phyloP scores from a whole-genome alignment of 2,113 vertebrate genomes.

The Mirza zaza region DNA sequence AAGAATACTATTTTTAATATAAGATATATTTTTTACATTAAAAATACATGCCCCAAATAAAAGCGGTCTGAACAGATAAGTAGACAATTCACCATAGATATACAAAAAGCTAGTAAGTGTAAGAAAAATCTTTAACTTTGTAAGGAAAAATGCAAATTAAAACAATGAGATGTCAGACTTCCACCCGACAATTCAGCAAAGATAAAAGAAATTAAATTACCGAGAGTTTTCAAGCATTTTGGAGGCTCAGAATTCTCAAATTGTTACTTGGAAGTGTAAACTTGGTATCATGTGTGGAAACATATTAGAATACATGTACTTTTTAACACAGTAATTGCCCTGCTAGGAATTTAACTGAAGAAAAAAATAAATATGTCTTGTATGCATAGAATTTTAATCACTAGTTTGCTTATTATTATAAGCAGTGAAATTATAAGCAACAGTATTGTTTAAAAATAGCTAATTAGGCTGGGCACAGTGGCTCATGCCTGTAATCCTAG shows the following conservation, averaged over 20 bases:
- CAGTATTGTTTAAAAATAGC: not conserved
- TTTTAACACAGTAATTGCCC: not conserved
- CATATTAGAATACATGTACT: not conserved
- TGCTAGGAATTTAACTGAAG: not conserved
- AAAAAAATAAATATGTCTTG: not conserved
- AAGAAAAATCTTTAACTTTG: not conserved
- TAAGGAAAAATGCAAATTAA: constrained; percentile 28
- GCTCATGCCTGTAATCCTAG: too few relatives aligned
- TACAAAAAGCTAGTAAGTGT: not conserved
- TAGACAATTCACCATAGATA: not conserved
- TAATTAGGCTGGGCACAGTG: not conserved
- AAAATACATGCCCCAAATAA: not conserved
- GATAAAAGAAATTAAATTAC: constrained; percentile 15
- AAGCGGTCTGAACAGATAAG: not conserved
- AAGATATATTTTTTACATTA: not conserved
- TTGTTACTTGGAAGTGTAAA: not conserved
- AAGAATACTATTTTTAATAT: not conserved
- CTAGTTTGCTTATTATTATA: constrained; percentile 8
- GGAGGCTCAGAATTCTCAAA: not conserved
- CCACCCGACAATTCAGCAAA: not conserved
- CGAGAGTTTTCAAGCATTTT: not conserved
- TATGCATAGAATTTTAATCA: not conserved
- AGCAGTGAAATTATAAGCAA: not conserved
- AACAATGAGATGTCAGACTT: not conserved
- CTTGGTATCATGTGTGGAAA: not conserved